These are phyloP conservation scores for Sesamia inferens DNA, from an alignment of 2,888 invertebrate genomes.

Conservation along the genomic window DNA sequence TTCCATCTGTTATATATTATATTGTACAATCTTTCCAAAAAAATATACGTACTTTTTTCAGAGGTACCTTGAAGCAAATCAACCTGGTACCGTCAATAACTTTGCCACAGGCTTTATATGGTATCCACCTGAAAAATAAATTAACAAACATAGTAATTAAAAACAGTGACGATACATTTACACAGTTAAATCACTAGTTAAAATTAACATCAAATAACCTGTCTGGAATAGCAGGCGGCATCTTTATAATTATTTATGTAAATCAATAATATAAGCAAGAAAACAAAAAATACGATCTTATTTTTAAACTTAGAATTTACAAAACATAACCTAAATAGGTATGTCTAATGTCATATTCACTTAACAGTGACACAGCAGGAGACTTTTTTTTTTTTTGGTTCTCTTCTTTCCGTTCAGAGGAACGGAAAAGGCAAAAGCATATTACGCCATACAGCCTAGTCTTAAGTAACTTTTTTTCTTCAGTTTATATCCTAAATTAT, in stretches of 20 bases:
- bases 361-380: not conserved
- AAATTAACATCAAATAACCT: constrained; percentile 68
- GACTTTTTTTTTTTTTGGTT: too few species aligned
- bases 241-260: constrained; percentile 21
- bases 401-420: too few species aligned
- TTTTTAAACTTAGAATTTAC: not conserved
- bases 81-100: constrained; percentile 92
- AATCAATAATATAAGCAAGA: not conserved
- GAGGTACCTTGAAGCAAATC: constrained; percentile 94
- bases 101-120: constrained; percentile 91
- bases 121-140: constrained; percentile 90
- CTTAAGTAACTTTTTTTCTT: too few species aligned
- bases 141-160: not conserved
- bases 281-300: not conserved
- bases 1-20: not conserved
- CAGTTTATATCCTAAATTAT: too few species aligned
- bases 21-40: not conserved
- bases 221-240: constrained; percentile 77
- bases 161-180: constrained; percentile 10
- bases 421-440: too few species aligned
- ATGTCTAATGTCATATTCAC: not conserved
- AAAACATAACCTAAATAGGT: constrained; percentile 33
- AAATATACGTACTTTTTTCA: constrained; percentile 78
- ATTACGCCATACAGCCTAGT: too few species aligned
- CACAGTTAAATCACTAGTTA: not conserved